phyloP scores from a whole-genome alignment of 2,113 vertebrate species.

The Acanthisitta chloris region DNA sequence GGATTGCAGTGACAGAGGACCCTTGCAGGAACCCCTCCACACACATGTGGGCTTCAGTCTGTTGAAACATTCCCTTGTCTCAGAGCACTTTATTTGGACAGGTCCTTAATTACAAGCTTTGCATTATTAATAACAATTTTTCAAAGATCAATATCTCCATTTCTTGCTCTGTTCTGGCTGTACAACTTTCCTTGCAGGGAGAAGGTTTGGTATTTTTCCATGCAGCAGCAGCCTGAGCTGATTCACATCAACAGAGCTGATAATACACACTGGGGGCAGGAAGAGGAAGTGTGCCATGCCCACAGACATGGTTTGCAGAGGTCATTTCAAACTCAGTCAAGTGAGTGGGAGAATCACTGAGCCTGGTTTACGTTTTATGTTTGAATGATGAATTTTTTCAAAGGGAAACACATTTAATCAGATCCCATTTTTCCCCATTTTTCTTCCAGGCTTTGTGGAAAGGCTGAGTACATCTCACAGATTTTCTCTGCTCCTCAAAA shows the following conservation, averaged over 20 bases:
- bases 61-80: not conserved
- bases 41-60: fast-evolving
- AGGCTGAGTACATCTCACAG: not conserved
- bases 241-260: not conserved
- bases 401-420: slow-evolving; percentile 8
- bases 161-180: not conserved
- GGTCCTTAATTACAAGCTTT: not conserved
- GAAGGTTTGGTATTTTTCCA: not conserved
- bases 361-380: not conserved
- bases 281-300: fast-evolving
- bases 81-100: not conserved
- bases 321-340: not conserved
- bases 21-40: not conserved
- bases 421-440: not conserved
- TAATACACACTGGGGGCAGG: not conserved
- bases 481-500: not conserved
- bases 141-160: not conserved
- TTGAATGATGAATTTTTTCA: not conserved
- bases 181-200: not conserved
- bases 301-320: not conserved
- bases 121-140: not conserved
- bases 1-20: not conserved
- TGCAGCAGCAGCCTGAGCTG: not conserved
- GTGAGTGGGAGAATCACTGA: not conserved
- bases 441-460: not conserved